phyloP scores from a whole-genome alignment of 2,888 invertebrate genomes.

The Dolichopus griseipennis region DNA sequence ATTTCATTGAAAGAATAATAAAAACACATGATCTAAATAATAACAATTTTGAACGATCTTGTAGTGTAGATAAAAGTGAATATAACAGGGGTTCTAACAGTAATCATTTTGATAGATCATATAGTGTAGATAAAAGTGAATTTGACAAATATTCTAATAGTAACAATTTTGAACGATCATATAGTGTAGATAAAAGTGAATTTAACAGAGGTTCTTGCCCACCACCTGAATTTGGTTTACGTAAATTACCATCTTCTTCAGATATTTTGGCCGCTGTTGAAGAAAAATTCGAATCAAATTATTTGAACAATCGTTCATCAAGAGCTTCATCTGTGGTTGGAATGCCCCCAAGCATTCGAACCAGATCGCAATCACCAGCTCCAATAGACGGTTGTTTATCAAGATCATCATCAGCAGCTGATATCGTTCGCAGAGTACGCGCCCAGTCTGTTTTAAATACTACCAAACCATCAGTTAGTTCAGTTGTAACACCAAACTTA shows the following conservation, averaged over 20 bases:
- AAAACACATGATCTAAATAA: background rate
- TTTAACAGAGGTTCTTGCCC: background rate
- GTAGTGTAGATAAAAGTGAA: background rate
- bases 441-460: background rate
- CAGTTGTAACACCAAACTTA: background rate
- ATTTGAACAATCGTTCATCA: background rate
- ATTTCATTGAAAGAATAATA: background rate
- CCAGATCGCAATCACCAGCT: background rate
- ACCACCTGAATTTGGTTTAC: background rate
- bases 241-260: background rate
- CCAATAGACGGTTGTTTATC: background rate
- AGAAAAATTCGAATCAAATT: conserved; percentile 3
- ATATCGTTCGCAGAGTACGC: background rate
- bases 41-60: background rate
- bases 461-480: background rate
- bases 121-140: background rate
- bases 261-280: background rate
- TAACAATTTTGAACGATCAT: background rate
- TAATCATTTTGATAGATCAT: background rate
- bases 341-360: background rate
- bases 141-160: too few species aligned
- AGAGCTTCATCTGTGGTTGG: background rate
- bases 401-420: background rate
- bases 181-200: background rate
- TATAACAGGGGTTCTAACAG: too few species aligned